These are phyloP conservation scores for Epizoanthus stellaris DNA, from an alignment of 92 coral and sea anemone genomes.

Conservation along the genomic window DNA sequence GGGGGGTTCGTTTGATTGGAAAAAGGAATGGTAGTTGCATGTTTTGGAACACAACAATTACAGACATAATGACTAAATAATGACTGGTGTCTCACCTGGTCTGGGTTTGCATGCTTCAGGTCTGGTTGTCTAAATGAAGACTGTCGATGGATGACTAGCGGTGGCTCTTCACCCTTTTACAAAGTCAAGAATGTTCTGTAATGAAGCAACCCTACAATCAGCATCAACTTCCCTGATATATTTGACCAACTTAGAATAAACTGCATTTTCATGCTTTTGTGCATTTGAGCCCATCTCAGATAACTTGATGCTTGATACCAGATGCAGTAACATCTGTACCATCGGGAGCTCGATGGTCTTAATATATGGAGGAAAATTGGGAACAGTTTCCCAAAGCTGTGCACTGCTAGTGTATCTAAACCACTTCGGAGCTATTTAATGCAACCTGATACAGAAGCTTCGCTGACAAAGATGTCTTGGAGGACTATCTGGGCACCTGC, in stretches of 20 bases:
- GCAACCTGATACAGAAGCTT: slow-evolving; percentile 26
- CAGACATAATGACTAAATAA: too few species aligned
- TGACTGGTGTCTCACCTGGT: too few species aligned
- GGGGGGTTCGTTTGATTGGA: too few species aligned
- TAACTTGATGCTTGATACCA: not conserved
- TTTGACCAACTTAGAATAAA: slow-evolving; percentile 32
- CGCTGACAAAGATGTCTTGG: slow-evolving; percentile 46
- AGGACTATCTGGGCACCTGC: slow-evolving; percentile 44
- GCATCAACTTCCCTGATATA: slow-evolving; percentile 36
- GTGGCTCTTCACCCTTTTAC: slow-evolving; percentile 37
- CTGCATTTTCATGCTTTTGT: not conserved
- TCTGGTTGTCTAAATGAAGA: too few species aligned
- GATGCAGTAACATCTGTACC: not conserved
- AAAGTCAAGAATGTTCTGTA: slow-evolving; percentile 11
- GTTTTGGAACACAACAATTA: too few species aligned
- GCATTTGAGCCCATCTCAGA: not conserved
- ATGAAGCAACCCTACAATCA: not conserved
- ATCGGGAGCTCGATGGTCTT: not conserved
- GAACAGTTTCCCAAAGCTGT: slow-evolving; percentile 42
- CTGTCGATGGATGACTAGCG: slow-evolving; percentile 20
- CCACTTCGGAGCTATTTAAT: slow-evolving; percentile 54
- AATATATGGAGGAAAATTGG: not conserved
- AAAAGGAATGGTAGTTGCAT: too few species aligned
- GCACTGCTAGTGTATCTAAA: slow-evolving; percentile 62
- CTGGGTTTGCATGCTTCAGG: too few species aligned